Base-by-base conservation (phyloP, 2,113 vertebrate genomes). In the Xenus cinereus region DNA sequence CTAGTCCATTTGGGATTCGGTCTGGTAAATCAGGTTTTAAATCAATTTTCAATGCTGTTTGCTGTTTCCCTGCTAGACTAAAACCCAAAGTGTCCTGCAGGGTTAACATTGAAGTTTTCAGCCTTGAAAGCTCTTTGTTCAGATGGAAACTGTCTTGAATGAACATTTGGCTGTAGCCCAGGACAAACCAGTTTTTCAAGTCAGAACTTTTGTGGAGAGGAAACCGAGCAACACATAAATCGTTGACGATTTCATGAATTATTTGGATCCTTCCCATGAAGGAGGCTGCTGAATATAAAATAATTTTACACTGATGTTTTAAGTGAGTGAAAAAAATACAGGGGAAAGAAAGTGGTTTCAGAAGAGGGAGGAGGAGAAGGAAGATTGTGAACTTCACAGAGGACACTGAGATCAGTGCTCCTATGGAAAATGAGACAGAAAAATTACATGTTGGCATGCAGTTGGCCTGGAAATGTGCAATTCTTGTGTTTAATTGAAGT, bases 141-240 rank as follows among this genome's bases (percentile, higher is more conserved):
- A 14, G 71, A 64, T 87, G 33, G 39, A 96, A 91, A 79, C 62
- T 78, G 72, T 64, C 81, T 93, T 87, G 51, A 75, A 75, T 89
- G 81, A 96, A 39, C 66, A 45, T 33, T 89, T 97, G 96, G 94
- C 94, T 85, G 23, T 87, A 45, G 57, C 77, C 78, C 94, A 96
- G 95, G 73, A 51, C 84, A 89, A 96, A 96, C 94, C 87, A 91
- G 95, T 97, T 96, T 95, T 96, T 95, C 96, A 85, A 93, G 93
- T 96, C 74, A 84, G 45, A 64, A 87, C 73, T 82, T 93, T 60
- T 92, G 94, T 84, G 77, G 24, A 72, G 84, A 71, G 93, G 89
- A 95, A 96, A 72, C 20, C 12, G 35, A 94, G 71, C 81, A 91
- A 84, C 35, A 28, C 22, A 14, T n/a, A 75, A 68, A 84, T 76